Conservation (phyloP, 92 coral and sea anemone species). For the Parazoanthus darwini region DNA sequence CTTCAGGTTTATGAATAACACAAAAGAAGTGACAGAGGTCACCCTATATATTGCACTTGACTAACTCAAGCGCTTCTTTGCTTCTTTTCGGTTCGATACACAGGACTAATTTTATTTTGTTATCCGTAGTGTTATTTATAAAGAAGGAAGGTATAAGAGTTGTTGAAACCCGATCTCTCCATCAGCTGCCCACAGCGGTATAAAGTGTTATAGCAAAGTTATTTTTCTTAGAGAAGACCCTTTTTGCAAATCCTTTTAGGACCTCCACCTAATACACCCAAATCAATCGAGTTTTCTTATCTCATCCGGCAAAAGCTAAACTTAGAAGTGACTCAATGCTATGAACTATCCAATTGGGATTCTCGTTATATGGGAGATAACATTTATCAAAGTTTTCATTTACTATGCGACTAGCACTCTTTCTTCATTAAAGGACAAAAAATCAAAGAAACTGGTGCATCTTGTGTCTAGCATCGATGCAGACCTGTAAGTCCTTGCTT, state of each 20-base stretch:
- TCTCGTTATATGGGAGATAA: background rate
- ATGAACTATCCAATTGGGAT: background rate
- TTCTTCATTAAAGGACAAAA: background rate
- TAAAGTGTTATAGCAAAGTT: too few relatives aligned
- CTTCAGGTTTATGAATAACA: too few relatives aligned
- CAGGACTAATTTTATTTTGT: background rate
- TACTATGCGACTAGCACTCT: background rate
- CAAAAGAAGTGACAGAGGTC: background rate
- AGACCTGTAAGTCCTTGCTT: background rate
- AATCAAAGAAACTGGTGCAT: background rate
- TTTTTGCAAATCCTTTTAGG: background rate
- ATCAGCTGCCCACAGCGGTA: background rate
- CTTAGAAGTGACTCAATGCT: conserved; percentile 2
- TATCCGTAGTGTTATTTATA: background rate
- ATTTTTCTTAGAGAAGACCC: too few relatives aligned
- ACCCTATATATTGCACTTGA: background rate
- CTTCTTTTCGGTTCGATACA: background rate
- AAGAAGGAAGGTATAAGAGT: background rate
- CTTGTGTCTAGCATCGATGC: background rate
- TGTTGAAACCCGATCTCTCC: background rate
- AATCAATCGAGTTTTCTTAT: background rate
- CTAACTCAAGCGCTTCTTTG: background rate
- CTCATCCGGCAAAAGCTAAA: conserved; percentile 7
- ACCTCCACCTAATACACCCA: background rate
- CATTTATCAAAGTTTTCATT: background rate